A percentile compares a stretch with the other conserved stretches of the same genome.
Conservation (phyloP, 2,113 vertebrate genomes). For the Actenoides hombroni region DNA sequence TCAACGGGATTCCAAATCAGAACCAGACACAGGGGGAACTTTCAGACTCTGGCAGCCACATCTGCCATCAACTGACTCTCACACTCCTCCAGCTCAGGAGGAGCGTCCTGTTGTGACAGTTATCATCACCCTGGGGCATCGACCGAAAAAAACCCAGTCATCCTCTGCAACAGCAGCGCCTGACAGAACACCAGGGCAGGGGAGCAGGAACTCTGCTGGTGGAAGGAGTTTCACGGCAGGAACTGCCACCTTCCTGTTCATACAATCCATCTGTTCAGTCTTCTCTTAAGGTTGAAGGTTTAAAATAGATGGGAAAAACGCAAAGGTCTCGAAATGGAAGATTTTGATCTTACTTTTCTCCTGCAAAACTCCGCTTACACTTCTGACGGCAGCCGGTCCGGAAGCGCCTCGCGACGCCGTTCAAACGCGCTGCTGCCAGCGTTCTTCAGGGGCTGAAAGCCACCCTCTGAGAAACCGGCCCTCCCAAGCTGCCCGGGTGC, state of each 20-base stretch:
- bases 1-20: too few species aligned
- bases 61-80: not conserved
- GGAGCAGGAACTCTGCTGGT: rapidly evolving
- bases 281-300: not conserved
- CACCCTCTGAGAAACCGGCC: not conserved
- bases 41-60: not conserved
- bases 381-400: not conserved
- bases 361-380: not conserved
- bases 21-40: not conserved
- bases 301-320: not conserved
- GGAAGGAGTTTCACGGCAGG: not conserved
- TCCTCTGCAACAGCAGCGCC: not conserved
- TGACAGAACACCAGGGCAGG: too few species aligned
- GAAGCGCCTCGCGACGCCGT: not conserved
- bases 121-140: rapidly evolving
- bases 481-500: not conserved
- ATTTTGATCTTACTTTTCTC: not conserved
- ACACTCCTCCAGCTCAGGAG: rapidly evolving
- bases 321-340: not conserved
- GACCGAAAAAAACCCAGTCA: not conserved
- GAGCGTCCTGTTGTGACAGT: rapidly evolving
- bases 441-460: not conserved
- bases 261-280: rapidly evolving
- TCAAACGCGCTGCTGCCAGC: not conserved
- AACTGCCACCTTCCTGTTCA: rapidly evolving